Conservation (phyloP, 2,888 invertebrate genomes). For the Lathronympha strigana region DNA sequence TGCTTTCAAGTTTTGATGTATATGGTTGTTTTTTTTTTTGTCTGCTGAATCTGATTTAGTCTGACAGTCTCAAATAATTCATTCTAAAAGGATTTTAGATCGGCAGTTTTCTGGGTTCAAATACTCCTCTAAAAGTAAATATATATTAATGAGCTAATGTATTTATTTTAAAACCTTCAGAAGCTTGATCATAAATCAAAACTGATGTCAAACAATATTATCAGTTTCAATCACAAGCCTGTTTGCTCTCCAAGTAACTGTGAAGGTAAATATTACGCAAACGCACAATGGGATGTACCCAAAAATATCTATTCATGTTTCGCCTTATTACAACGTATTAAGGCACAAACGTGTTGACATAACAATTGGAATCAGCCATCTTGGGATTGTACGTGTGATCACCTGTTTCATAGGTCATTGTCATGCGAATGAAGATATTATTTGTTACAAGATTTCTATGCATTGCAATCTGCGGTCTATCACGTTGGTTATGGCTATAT, state of each 20-base stretch:
- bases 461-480: constrained; percentile 13
- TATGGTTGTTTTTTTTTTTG: too few relatives aligned
- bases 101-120: not conserved
- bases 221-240: constrained; percentile 29
- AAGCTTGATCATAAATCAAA: constrained; percentile 21
- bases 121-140: not conserved
- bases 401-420: constrained; percentile 41
- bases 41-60: too few relatives aligned
- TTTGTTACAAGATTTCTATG: constrained; percentile 34
- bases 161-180: constrained; percentile 19
- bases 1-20: too few relatives aligned
- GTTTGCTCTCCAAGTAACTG: constrained; percentile 33
- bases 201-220: constrained; percentile 30
- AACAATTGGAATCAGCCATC: not conserved
- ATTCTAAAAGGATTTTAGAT: not conserved
- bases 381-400: constrained; percentile 37
- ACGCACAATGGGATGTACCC: not conserved
- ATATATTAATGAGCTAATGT: constrained; percentile 1
- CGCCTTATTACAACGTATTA: not conserved
- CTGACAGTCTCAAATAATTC: not conserved
- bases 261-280: constrained; percentile 42
- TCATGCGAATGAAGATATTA: constrained; percentile 38
- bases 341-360: not conserved
- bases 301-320: constrained; percentile 1
- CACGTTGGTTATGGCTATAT: constrained; percentile 10